Evolutionary conservation across 2,888 invertebrate species (phyloP).

Genomic region (Elaeidobius kamerunicus): DNA sequence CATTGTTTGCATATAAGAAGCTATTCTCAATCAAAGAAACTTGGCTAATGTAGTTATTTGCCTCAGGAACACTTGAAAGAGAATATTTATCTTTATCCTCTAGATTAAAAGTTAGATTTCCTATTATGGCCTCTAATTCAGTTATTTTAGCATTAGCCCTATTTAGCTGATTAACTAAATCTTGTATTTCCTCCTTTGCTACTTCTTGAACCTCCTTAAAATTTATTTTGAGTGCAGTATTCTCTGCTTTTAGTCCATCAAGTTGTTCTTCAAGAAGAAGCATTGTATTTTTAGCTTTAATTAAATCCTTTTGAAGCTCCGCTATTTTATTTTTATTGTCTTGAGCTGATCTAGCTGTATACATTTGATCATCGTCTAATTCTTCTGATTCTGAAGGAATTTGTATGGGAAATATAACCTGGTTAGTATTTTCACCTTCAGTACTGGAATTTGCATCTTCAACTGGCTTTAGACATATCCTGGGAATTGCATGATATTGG

Average conservation of each 20-base stretch:
- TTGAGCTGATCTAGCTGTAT: slow-evolving; percentile 30
- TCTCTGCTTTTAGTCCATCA: slow-evolving; percentile 37
- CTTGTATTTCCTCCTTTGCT: slow-evolving; percentile 45
- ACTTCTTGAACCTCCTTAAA: slow-evolving; percentile 44
- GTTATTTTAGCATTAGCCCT: slow-evolving; percentile 35
- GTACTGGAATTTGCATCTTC: too few relatives aligned
- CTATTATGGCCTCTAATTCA: slow-evolving; percentile 39
- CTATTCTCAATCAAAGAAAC: too few relatives aligned
- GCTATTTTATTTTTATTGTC: slow-evolving; percentile 19
- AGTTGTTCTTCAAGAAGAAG: slow-evolving; percentile 28
- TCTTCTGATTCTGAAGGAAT: slow-evolving; percentile 12
- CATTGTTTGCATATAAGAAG: too few relatives aligned
- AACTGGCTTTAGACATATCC: too few relatives aligned
- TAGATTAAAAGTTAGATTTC: too few relatives aligned
- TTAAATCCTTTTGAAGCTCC: slow-evolving; percentile 33
- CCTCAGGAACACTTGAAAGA: too few relatives aligned
- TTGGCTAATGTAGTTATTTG: too few relatives aligned
- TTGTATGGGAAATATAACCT: not conserved
- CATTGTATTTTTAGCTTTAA: slow-evolving; percentile 33
- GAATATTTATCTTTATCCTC: too few relatives aligned
- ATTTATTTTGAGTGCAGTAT: slow-evolving; percentile 41
- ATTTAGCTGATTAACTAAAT: slow-evolving; percentile 41
- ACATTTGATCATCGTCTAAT: slow-evolving; percentile 30
- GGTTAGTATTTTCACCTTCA: not conserved
- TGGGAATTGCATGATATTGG: too few relatives aligned